Base-by-base conservation (phyloP, 2,113 vertebrate genomes). In the Rostratula benghalensis region DNA sequence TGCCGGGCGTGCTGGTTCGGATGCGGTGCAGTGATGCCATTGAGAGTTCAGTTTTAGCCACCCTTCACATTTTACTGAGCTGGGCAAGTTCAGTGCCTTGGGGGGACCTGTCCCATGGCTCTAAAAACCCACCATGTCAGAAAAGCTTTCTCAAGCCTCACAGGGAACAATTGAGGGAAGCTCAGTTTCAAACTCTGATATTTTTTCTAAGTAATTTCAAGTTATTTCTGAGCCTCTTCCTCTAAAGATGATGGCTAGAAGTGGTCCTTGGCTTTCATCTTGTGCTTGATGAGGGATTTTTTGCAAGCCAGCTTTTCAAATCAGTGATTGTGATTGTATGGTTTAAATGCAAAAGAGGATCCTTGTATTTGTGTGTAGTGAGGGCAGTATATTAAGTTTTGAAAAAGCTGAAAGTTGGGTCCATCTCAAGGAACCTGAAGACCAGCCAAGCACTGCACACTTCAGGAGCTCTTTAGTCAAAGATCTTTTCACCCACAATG, bases 1-100 rank as follows among this genome's bases (percentile, higher is more conserved):
- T 19, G 83, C 31, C 0, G 3, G 78, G 25, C 43, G 1, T 1
- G 2, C 30, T 25, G 7, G 9, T 30, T 30, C 12, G 39, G 54
- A 19, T 14, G 33, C 3, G 0, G 33, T 4, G 39, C 11, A 7
- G 46, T 6, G 70, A 14, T 33, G 78, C 33, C 14, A 1, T 13
- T 11, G 1, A 1, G 15, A 67, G 63, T 11, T 73, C 51, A 39
- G n/a, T 1, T 75, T 14, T 17, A 39, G 30, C 31, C 56, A 23
- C 23, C 19, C 25, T 50, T 18, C 8, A 64, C 48, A 10, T 70
- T 57, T 35, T 10, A 31, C 60, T 22, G 63, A 87, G 64, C 76
- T 70, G 37, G 41, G 18, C 57, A 23, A 37, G 13, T 33, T 67
- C 69, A 15, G 51, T 17, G 59, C 88, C 60, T 11, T 15, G 19